Percentiles rank a stretch among this genome's conserved stretches.
Conservation (phyloP, 1,140 invertebrate species). For the Leguminivora glycinivorella region DNA sequence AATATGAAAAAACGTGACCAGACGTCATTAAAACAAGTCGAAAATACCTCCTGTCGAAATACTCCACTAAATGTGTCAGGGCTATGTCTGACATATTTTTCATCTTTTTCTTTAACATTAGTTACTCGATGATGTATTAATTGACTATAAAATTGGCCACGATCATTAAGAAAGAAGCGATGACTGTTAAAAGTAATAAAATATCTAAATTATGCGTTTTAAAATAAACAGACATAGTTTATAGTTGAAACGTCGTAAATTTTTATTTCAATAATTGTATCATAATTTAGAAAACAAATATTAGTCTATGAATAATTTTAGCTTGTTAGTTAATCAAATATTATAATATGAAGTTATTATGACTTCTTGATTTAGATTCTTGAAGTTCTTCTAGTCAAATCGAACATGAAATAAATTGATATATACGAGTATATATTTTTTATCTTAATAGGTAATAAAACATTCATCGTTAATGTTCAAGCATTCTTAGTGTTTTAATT, state of each 20-base stretch:
- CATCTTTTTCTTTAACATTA: background rate
- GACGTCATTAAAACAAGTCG: background rate
- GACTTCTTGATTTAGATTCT: background rate
- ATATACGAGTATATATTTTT: too few species aligned
- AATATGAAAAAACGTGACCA: too few species aligned
- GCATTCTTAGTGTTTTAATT: too few species aligned
- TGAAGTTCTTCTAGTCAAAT: background rate
- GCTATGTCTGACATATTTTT: background rate
- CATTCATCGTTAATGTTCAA: too few species aligned
- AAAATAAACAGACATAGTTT: conserved; percentile 9
- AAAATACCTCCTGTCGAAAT: background rate
- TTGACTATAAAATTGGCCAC: background rate
- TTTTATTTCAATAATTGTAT: background rate
- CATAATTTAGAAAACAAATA: conserved; percentile 28
- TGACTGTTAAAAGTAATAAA: conserved; percentile 4
- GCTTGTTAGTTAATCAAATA: conserved; percentile 7
- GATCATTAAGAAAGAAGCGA: conserved; percentile 7
- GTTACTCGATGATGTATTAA: background rate
- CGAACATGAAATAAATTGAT: background rate
- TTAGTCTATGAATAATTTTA: conserved; percentile 6
- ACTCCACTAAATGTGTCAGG: background rate
- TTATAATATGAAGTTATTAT: background rate
- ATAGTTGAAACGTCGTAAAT: background rate
- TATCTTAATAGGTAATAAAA: too few species aligned
- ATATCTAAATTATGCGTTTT: background rate